Conservation (phyloP, 2,113 vertebrate genomes). For the Prunella fulvescens region DNA sequence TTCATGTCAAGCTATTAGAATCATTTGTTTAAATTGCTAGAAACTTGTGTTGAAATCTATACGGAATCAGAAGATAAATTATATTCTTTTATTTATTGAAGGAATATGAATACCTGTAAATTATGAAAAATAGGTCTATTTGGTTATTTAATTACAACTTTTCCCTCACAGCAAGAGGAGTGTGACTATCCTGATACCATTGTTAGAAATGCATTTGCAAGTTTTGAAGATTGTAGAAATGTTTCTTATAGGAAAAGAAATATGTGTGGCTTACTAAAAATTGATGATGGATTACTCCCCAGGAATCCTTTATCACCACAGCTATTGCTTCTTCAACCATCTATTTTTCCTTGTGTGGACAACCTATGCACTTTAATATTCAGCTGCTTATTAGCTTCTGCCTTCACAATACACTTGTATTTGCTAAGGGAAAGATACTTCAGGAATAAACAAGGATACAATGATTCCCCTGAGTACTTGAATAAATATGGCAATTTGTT, state of each 20-base stretch:
- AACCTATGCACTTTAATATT: constrained; percentile 45
- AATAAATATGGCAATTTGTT: not conserved
- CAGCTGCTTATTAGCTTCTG: constrained; percentile 28
- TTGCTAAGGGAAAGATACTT: constrained; percentile 7
- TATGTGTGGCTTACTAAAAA: constrained; percentile 1
- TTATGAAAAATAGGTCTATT: not conserved
- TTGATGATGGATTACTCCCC: not conserved
- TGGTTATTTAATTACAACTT: constrained; percentile 21
- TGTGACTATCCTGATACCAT: not conserved
- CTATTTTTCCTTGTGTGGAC: not conserved
- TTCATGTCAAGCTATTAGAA: constrained; percentile 19
- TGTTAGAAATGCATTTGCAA: not conserved
- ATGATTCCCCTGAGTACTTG: not conserved
- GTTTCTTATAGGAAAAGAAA: constrained; percentile 17
- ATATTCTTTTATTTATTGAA: constrained; percentile 57
- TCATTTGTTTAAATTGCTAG: constrained; percentile 1
- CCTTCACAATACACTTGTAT: not conserved
- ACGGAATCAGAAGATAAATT: constrained; percentile 11
- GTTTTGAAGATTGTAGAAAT: not conserved
- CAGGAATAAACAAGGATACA: not conserved
- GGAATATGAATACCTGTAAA: constrained; percentile 28
- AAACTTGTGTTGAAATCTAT: constrained; percentile 9
- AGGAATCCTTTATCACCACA: not conserved
- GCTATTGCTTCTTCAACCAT: not conserved
- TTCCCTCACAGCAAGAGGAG: not conserved